Percentiles rank a stretch among this genome's conserved stretches.
These are phyloP conservation scores for Lottia scabra DNA, from an alignment of 2,888 invertebrate species.

Conservation along the genomic window DNA sequence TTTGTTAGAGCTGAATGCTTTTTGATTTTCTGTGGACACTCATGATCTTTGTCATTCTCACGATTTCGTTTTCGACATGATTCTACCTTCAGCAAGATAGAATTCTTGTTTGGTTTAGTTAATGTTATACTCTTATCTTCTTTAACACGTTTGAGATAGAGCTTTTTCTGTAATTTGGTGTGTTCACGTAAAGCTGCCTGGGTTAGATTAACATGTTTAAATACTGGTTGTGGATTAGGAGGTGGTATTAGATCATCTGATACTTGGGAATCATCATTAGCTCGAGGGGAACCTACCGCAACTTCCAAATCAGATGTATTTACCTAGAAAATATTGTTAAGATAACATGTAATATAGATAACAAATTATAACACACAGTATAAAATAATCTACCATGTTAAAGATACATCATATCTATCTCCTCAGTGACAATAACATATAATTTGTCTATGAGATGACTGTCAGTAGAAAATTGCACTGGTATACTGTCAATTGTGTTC, in stretches of 20 bases:
- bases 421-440: too few relatives aligned
- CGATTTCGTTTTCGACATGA: background rate
- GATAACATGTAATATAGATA: too few relatives aligned
- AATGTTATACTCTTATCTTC: conserved; percentile 39
- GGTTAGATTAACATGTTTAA: conserved; percentile 39
- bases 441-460: too few relatives aligned
- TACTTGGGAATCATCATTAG: background rate
- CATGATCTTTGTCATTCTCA: background rate
- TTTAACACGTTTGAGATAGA: conserved; percentile 46
- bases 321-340: conserved; percentile 1
- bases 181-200: conserved; percentile 46
- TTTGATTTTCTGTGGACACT: background rate
- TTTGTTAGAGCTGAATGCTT: too few relatives aligned
- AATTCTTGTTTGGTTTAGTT: conserved; percentile 17
- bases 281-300: conserved; percentile 3
- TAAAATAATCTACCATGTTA: too few relatives aligned
- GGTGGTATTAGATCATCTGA: background rate
- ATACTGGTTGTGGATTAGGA: conserved; percentile 20
- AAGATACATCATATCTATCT: too few relatives aligned
- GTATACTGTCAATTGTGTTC: too few relatives aligned
- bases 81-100: background rate
- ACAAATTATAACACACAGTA: too few relatives aligned
- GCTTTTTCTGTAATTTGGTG: conserved; percentile 46
- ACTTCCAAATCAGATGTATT: conserved; percentile 9
- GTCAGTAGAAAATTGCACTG: too few relatives aligned